Evolutionary conservation across 1,140 invertebrate genomes (phyloP).

Genomic region (Halesus radiatus): DNA sequence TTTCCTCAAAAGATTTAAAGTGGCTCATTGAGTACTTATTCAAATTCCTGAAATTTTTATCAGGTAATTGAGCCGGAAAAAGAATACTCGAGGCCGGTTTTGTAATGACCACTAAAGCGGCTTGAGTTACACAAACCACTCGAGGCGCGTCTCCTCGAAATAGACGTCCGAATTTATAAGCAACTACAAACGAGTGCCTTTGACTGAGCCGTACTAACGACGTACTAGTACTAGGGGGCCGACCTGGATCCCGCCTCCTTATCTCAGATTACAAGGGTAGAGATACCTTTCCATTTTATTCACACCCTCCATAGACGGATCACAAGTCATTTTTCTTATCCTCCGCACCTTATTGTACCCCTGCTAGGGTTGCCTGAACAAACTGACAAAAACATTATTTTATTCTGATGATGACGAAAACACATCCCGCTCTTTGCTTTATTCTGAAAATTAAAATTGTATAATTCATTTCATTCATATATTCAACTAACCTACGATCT

Average conservation of each 20-base stretch:
- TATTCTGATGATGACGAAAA: too few relatives aligned
- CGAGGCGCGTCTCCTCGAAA: background rate
- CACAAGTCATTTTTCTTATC: slow-evolving; percentile 51
- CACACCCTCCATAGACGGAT: slow-evolving; percentile 46
- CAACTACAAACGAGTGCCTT: slow-evolving; percentile 42
- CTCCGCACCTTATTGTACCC: slow-evolving; percentile 30
- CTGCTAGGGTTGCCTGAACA: background rate
- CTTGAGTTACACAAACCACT: slow-evolving; percentile 28
- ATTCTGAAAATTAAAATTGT: too few relatives aligned
- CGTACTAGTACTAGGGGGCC: slow-evolving; percentile 8
- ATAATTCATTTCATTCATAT: too few relatives aligned
- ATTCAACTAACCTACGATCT: too few relatives aligned
- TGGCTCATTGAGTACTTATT: too few relatives aligned
- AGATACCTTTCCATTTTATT: slow-evolving; percentile 34
- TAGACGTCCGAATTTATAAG: slow-evolving; percentile 39
- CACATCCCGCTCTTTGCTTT: too few relatives aligned
- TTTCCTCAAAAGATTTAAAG: too few relatives aligned
- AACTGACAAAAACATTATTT: background rate
- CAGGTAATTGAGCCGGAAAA: background rate
- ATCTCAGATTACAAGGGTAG: slow-evolving; percentile 42
- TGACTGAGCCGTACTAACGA: slow-evolving; percentile 34
- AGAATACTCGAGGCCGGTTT: background rate
- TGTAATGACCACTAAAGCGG: slow-evolving; percentile 15
- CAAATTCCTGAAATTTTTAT: too few relatives aligned
- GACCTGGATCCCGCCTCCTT: slow-evolving; percentile 38